Evolutionary conservation across 2,888 invertebrate species (phyloP).

Genomic region (Serrognathus titanus): DNA sequence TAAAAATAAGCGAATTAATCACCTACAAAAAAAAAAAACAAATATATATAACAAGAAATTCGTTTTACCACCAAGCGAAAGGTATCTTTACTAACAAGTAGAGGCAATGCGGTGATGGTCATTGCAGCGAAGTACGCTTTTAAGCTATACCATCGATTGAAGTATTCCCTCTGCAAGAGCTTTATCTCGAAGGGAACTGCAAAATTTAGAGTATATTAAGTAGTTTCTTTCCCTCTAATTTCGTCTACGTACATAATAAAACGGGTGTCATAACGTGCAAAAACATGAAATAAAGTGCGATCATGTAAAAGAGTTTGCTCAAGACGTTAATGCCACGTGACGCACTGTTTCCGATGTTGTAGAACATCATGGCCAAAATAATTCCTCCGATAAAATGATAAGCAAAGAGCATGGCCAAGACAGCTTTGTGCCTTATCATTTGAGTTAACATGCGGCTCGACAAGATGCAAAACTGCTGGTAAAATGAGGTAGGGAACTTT

Average conservation of each 20-base stretch:
- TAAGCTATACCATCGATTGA: conserved; percentile 78
- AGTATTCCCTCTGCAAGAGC: conserved; percentile 72
- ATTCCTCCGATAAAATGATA: conserved; percentile 14
- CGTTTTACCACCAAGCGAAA: conserved; percentile 47
- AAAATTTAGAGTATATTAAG: conserved; percentile 29
- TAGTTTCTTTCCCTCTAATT: not conserved
- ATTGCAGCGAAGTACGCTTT: conserved; percentile 71
- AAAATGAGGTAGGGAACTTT: conserved; percentile 8
- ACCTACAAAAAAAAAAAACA: conserved; percentile 2
- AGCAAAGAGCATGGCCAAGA: conserved; percentile 10
- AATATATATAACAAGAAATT: too few relatives aligned
- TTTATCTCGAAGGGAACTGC: conserved; percentile 73
- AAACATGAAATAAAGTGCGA: conserved; percentile 14
- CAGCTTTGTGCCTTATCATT: conserved; percentile 11
- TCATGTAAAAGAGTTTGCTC: conserved; percentile 6
- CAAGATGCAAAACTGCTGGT: conserved; percentile 9
- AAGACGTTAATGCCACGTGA: not conserved
- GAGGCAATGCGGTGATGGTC: conserved; percentile 70
- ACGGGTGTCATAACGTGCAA: conserved; percentile 16
- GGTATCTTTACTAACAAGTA: conserved; percentile 55
- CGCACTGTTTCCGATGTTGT: conserved; percentile 11
- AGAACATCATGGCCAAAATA: conserved; percentile 9
- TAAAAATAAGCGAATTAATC: conserved; percentile 17
- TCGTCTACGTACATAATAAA: conserved; percentile 14
- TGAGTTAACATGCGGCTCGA: conserved; percentile 13